Evolutionary conservation across 2,797 vertebrate species (phyloP), one percentile per base, ranked within the genome.

Genomic region (Melanotaenia boesemani): DNA sequence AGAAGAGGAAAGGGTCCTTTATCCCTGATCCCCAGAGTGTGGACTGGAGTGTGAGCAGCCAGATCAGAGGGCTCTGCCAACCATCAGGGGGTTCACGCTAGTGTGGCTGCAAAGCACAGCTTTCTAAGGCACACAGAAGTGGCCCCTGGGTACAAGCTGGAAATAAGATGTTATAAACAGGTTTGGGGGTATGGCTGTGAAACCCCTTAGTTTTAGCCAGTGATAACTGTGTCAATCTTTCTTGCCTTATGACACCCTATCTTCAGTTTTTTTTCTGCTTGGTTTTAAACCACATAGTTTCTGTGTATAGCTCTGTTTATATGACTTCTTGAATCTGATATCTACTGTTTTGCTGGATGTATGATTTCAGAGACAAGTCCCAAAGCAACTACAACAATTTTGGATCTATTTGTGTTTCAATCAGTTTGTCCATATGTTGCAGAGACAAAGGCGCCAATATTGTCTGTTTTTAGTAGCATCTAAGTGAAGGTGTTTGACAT

Each of bases 31-130:
- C 88, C 90, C 34, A 67, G 86, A 86, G 90, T 87, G 74, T 72
- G 83, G 85, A 85, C 86, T 70, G 65, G 83, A 89, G 89, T 86
- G 82, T 83, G 85, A 89, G 86, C 79, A 85, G 84, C 74, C 82
- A 90, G 87, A 92, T 89, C 89, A 88, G 86, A 89, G 86, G 90
- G 85, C 86, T 90, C 82, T 84, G 78, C 69, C 76, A 67, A 82
- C 80, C 85, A 86, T 86, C 81, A 72, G 75, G 86, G 84, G 81
- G 77, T 86, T 90, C 86, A 88, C 76, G 67, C 86, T 63, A 77
- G 77, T 50, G 75, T 79, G 81, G 73, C 81, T 83, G 79, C 84
- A 79, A 84, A 87, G 80, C 87, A 63, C 76, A 84, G 79, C 67
- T 66, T 80, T 83, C 82, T 79, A 69, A 89, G 76, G 80, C 83